Conservation (phyloP, 2,888 invertebrate genomes). For the Diplolepis rosae region DNA sequence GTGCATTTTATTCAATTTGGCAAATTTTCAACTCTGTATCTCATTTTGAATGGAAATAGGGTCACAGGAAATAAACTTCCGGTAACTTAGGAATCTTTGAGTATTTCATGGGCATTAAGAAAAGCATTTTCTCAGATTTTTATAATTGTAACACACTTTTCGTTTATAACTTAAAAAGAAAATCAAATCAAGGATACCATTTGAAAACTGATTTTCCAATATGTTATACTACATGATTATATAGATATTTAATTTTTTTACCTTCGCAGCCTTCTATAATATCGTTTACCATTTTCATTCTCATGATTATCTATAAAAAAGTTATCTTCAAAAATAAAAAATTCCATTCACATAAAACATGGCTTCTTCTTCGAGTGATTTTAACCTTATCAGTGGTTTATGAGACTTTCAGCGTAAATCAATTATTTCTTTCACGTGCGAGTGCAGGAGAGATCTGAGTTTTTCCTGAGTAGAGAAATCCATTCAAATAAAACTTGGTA, state of each 20-base stretch:
- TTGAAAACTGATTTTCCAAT: neutral
- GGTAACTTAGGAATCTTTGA: no score
- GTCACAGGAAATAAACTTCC: no score
- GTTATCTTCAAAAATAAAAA: neutral
- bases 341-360: neutral
- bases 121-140: neutral
- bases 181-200: no score
- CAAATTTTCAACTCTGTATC: no score
- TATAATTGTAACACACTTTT: neutral
- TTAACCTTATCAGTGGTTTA: neutral
- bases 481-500: no score
- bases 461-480: no score
- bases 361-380: neutral
- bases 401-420: neutral
- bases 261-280: neutral
- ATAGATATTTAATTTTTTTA: no score
- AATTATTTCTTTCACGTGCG: no score
- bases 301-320: neutral
- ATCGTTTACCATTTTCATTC: neutral
- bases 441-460: no score
- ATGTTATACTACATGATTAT: neutral
- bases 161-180: neutral
- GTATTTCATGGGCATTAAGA: no score
- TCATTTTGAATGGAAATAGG: no score
- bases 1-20: no score